Evolutionary conservation across 2,888 invertebrate species (phyloP).

Genomic region (Pachydiplax longipennis): DNA sequence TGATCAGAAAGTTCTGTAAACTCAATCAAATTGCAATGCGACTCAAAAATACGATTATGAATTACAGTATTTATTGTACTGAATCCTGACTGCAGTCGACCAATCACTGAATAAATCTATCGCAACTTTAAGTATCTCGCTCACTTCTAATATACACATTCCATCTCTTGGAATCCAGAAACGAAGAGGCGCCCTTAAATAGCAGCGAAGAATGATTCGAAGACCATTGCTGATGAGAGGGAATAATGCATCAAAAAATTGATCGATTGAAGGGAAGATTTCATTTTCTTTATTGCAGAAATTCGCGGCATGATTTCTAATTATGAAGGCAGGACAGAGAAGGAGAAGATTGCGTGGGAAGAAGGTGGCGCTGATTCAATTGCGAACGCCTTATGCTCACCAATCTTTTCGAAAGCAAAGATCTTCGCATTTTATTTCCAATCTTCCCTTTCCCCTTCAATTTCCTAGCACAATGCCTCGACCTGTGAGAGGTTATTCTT

Average conservation of each 20-base stretch:
- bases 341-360: not conserved
- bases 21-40: no score
- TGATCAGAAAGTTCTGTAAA: no score
- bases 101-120: no score
- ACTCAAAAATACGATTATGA: no score
- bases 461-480: not conserved
- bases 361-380: not conserved
- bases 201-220: not conserved
- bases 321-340: not conserved
- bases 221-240: not conserved
- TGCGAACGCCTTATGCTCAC: not conserved
- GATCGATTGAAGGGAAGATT: not conserved
- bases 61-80: no score
- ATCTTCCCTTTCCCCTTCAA: not conserved
- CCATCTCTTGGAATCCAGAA: no score
- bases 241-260: not conserved
- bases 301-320: not conserved
- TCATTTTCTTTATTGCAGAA: not conserved
- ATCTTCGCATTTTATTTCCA: not conserved
- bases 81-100: no score
- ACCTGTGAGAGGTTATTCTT: not conserved
- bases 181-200: no score
- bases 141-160: no score
- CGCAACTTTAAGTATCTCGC: no score
- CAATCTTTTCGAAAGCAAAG: not conserved